Conservation (phyloP, 2,797 vertebrate genomes). For the Sciurus carolinensis region DNA sequence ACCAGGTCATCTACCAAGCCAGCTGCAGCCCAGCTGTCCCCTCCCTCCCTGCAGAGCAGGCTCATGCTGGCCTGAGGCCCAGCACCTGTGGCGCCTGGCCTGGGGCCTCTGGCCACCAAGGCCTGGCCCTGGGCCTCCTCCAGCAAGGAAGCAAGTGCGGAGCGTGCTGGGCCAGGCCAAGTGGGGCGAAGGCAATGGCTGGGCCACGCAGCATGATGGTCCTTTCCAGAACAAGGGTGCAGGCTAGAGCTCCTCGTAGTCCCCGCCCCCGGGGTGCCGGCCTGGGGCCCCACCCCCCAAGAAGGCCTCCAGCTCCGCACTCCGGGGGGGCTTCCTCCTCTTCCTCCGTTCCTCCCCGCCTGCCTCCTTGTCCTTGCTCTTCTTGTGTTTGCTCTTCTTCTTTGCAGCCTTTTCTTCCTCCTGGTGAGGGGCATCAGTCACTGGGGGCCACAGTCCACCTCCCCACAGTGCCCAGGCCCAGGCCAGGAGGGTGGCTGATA, state of each 20-base stretch:
- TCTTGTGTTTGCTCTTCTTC: slow-evolving; percentile 94
- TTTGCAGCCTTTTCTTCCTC: slow-evolving; percentile 94
- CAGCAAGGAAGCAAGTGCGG: neutral
- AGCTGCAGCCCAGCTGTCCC: slow-evolving; percentile 19
- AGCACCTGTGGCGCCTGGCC: neutral
- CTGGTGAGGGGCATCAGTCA: slow-evolving; percentile 84
- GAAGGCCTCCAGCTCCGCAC: slow-evolving; percentile 96
- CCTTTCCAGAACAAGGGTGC: neutral
- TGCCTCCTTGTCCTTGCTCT: slow-evolving; percentile 91
- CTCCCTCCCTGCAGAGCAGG: slow-evolving; percentile 52
- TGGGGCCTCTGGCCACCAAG: neutral
- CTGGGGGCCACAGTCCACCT: rapidly evolving
- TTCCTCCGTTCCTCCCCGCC: slow-evolving; percentile 86
- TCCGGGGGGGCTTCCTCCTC: slow-evolving; percentile 90
- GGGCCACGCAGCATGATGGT: neutral
- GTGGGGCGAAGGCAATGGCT: neutral
- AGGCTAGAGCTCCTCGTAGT: slow-evolving; percentile 96
- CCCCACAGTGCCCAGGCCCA: neutral
- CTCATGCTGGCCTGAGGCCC: neutral
- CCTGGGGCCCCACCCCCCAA: slow-evolving; percentile 91
- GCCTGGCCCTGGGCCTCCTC: neutral
- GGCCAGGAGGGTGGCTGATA: slow-evolving; percentile 75
- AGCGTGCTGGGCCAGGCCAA: neutral
- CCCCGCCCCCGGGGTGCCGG: slow-evolving; percentile 92
- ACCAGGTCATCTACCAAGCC: slow-evolving; percentile 70